phyloP scores from a whole-genome alignment of 2,797 vertebrate species.

The Mergus octosetaceus region DNA sequence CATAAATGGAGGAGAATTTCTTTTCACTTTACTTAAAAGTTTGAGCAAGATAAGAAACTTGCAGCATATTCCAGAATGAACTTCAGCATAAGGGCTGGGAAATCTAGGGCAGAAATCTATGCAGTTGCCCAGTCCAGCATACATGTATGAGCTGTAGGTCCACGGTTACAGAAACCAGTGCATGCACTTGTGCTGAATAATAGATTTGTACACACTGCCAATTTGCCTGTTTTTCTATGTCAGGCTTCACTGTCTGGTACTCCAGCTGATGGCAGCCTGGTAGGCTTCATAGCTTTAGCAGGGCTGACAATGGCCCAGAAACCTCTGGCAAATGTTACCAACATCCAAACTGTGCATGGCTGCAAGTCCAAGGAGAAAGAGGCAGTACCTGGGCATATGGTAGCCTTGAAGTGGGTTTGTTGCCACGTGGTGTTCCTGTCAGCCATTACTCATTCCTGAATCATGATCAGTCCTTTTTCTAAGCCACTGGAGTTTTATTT shows the following conservation, averaged over 20 bases:
- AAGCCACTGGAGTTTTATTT: not conserved
- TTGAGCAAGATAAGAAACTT: not conserved
- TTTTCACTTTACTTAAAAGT: not conserved
- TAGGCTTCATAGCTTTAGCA: not conserved
- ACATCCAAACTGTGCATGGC: not conserved
- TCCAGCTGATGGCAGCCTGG: not conserved
- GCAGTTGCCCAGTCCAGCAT: not conserved
- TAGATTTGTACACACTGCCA: not conserved
- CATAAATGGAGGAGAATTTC: not conserved
- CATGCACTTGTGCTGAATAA: not conserved
- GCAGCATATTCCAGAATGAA: not conserved
- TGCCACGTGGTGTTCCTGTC: not conserved
- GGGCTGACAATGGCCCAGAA: not conserved
- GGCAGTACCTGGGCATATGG: not conserved
- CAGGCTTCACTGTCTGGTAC: not conserved
- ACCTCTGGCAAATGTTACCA: not conserved
- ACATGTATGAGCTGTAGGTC: not conserved
- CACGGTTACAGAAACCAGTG: not conserved
- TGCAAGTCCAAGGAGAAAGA: not conserved
- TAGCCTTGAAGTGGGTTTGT: not conserved
- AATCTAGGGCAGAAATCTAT: not conserved
- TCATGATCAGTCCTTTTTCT: not conserved
- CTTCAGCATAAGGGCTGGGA: not conserved
- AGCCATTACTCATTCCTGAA: slow-evolving; percentile 40
- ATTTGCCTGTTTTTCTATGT: not conserved